These are phyloP conservation scores for Enteromius afrohamiltoni DNA, from an alignment of 2,797 vertebrate genomes.

Conservation along the genomic window DNA sequence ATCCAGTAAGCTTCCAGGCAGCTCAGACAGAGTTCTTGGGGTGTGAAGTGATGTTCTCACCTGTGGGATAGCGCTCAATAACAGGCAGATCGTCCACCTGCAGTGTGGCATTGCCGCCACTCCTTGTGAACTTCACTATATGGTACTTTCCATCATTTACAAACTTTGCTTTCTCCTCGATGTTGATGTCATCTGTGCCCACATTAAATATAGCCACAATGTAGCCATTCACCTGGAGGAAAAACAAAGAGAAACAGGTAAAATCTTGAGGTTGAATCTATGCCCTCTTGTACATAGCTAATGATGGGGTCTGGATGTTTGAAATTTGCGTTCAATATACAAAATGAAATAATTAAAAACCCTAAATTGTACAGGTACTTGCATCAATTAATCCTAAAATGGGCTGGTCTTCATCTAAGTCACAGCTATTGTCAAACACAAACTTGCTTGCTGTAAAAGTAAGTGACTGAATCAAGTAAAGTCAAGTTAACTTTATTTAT, in stretches of 20 bases:
- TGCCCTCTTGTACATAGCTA: background rate
- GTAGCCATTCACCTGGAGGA: slow-evolving; percentile 92
- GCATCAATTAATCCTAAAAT: background rate
- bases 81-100: slow-evolving; percentile 99
- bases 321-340: background rate
- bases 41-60: slow-evolving; percentile 78
- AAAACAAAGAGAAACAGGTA: background rate
- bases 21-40: background rate
- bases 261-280: background rate
- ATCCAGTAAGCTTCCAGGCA: background rate
- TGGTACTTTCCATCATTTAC: slow-evolving; percentile 99
- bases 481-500: too few species aligned
- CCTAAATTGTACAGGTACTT: background rate
- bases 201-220: slow-evolving; percentile 98
- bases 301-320: background rate
- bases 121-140: slow-evolving; percentile 97
- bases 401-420: background rate
- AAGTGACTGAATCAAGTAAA: background rate
- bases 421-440: background rate
- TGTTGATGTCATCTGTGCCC: slow-evolving; percentile 98
- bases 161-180: slow-evolving; percentile 96
- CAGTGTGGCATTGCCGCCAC: slow-evolving; percentile 98
- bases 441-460: background rate
- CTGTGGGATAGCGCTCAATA: slow-evolving; percentile 98
- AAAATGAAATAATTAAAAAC: background rate